Evolutionary conservation across 1,140 invertebrate species (phyloP), one percentile per base, ranked within the genome.

Genomic region (Aphidius ervi): DNA sequence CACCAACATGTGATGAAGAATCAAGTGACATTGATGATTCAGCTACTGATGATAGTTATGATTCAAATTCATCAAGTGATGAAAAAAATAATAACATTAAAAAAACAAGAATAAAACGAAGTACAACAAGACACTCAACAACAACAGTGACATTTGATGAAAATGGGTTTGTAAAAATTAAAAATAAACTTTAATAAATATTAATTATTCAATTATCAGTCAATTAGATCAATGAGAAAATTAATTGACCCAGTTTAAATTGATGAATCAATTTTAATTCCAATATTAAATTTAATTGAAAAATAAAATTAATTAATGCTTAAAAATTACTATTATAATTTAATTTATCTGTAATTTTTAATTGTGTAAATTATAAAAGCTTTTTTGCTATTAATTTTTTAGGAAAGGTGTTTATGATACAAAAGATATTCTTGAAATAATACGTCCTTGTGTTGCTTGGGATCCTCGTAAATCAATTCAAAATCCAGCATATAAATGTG

Each of bases 11-110:
- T 50, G 72, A 76, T 40, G 76, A 78, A 48, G 75, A 78, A 40
- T 71, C 69, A 57, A 78, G 76, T 61, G 75, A 78, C 56, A 77
- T 78, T 48, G 76, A 78, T 47, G 73, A 77, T 55, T 77, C 74
- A 58, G 74, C 73, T 59, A 75, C 74, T 54, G 73, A 77, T 10
- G 74, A 75, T 39, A 77, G 74, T 59, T 76, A 74, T 37, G 76
- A 75, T 58, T 70, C 74, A 2, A 73, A 77, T 67, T 43, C 73
- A 42, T 68, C 65, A 5, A 59, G 57, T 9, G 52, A 68, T 6
- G 62, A 70, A 6, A 61, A 31, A 31, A 31, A 64, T 47, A 56
- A 63, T 7, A 60, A 56, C 48, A 57, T 53, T 1, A 56, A 62
- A 46, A 43, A 55, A 37, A 50, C 55, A 40, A 64, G 56, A 10